Evolutionary conservation across 2,888 invertebrate species (phyloP), one percentile per base, ranked within the genome.

Genomic region (Argyresthia goedartella): DNA sequence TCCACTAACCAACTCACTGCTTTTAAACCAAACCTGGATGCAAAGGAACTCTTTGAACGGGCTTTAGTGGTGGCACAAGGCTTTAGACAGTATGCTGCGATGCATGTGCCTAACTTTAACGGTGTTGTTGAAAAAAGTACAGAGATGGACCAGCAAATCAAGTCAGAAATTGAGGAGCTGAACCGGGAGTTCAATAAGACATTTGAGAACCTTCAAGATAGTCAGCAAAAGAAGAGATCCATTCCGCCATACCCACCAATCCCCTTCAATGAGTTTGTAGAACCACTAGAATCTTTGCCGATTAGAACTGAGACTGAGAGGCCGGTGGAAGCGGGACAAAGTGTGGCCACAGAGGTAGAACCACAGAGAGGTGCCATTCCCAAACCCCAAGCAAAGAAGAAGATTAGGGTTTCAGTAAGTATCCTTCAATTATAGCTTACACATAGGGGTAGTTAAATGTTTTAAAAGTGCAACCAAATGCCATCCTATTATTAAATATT

Each of bases 21-120:
- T 59, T 63, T 61, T 50, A 76, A 74, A 60, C 68, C 73, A 44
- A 69, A 63, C 53, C 66, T 75, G 25, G 67, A 67, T n/a, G 51
- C 68, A 52, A 74, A 73, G 61, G 82, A 89, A 16, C 58, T 91
- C 4, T 62, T 89, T 2, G 91, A 92, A 61, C 87, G 93, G 61
- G 84, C 91, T 6, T 82, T 88, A 59, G 91, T 93, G 47, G 92
- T 95, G 15, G 87, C 90, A 44, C 89, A 91, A 61, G 95, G 95
- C 34, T 69, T 95, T 46, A 87, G 85, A 57, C 89, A 91, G 58
- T 92, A 92, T 62, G 75, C 81, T 47, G 57, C 67, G 15, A 69
- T 84, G 76, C 63, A 76, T 57, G 64, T 75, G 44, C 75, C 81
- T 60, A 76, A 73, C 59, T 65, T 73, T 16, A 71, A 66, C 54